Evolutionary conservation across 1,140 invertebrate species (phyloP).

Genomic region (Vanessa tameamea): DNA sequence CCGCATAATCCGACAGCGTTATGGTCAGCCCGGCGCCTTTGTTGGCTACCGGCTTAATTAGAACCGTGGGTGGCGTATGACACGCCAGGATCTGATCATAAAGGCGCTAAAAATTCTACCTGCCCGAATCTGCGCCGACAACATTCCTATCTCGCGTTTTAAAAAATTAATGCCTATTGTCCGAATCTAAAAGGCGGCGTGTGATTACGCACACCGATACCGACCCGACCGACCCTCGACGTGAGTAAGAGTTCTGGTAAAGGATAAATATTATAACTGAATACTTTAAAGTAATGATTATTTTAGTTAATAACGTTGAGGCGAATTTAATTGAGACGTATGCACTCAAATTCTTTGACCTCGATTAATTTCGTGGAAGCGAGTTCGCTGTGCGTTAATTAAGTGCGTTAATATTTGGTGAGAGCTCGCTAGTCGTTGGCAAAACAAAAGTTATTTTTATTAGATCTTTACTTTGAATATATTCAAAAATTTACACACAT

Average conservation of each 20-base stretch:
- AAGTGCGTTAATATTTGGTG: conserved; percentile 69
- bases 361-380: conserved; percentile 76
- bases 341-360: conserved; percentile 76
- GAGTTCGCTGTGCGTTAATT: conserved; percentile 67
- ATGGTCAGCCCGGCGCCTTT: conserved; percentile 74
- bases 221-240: conserved; percentile 30
- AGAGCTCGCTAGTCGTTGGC: conserved; percentile 28
- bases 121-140: conserved; percentile 66
- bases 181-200: conserved; percentile 50
- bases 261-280: conserved; percentile 27
- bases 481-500: too few species aligned
- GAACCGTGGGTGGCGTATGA: conserved; percentile 77
- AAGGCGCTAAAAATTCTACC: conserved; percentile 78
- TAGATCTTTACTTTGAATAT: neutral
- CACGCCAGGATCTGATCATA: conserved; percentile 76
- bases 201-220: conserved; percentile 56
- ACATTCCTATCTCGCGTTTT: conserved; percentile 73
- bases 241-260: conserved; percentile 27
- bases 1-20: conserved; percentile 76
- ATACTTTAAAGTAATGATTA: conserved; percentile 15
- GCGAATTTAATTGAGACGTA: conserved; percentile 67
- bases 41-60: conserved; percentile 77
- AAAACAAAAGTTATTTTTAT: conserved; percentile 37
- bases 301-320: conserved; percentile 40
- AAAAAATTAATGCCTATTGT: conserved; percentile 78